These are phyloP conservation scores for Nomada fucata DNA, from an alignment of 2,888 invertebrate genomes.

Conservation along the genomic window DNA sequence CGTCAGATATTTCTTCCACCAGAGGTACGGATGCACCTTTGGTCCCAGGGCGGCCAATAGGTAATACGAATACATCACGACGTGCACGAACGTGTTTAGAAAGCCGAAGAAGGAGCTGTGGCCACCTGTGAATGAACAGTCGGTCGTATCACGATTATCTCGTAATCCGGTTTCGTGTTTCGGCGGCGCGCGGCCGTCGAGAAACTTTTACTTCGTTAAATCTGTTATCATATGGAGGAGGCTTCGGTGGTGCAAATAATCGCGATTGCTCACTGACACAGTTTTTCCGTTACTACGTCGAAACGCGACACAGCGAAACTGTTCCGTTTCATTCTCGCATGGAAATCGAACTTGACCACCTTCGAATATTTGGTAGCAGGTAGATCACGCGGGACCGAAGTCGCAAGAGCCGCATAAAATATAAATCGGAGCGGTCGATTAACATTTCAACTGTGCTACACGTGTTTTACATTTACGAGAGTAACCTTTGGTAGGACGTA, in stretches of 20 bases:
- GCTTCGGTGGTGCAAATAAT: too few species aligned
- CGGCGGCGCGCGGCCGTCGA: neutral
- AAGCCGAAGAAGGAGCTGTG: constrained; percentile 97
- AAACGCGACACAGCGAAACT: neutral
- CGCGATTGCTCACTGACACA: neutral
- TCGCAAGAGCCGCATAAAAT: too few species aligned
- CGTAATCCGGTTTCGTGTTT: neutral
- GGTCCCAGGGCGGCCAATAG: constrained; percentile 96
- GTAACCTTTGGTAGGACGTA: neutral
- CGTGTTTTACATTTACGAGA: neutral
- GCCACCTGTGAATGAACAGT: constrained; percentile 87
- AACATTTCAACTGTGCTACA: too few species aligned
- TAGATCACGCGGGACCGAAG: neutral
- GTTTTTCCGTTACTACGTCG: too few species aligned
- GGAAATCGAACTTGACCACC: too few species aligned
- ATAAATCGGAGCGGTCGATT: too few species aligned
- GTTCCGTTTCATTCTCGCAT: neutral
- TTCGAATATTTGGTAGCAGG: neutral
- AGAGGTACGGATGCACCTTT: constrained; percentile 92
- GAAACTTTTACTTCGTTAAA: neutral
- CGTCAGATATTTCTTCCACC: constrained; percentile 98
- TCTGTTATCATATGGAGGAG: too few species aligned
- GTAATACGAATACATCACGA: constrained; percentile 97
- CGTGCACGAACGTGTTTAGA: constrained; percentile 97
- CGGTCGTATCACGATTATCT: neutral